A percentile compares a stretch with the other conserved stretches of the same genome.
Evolutionary conservation across 2,113 vertebrate species (phyloP).

Genomic region (Pachypanchax playfairii): DNA sequence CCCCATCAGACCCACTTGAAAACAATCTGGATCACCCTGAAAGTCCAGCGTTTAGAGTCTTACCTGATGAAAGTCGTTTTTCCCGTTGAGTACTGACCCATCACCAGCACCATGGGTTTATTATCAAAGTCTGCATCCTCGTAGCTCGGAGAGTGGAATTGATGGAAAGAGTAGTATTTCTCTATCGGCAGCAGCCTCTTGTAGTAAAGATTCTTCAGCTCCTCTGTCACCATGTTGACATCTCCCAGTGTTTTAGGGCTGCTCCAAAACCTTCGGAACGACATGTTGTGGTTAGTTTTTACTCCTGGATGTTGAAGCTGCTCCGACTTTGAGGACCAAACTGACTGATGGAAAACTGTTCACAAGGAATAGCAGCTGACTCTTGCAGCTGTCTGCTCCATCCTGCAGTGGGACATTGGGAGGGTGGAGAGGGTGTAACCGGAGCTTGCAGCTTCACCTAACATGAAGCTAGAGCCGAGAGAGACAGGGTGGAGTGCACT

Average conservation of each 20-base stretch:
- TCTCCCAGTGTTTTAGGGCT: constrained; percentile 79
- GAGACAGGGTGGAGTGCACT: constrained; percentile 72
- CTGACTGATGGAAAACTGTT: constrained; percentile 52
- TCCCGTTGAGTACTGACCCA: constrained; percentile 90
- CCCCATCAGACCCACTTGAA: background rate
- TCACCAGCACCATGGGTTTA: constrained; percentile 92
- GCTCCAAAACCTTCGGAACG: constrained; percentile 57
- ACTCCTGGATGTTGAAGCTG: constrained; percentile 16
- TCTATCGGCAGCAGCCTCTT: constrained; percentile 86
- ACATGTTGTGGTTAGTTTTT: constrained; percentile 46
- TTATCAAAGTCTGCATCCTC: constrained; percentile 90
- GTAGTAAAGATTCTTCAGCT: constrained; percentile 85
- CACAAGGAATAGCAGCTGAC: constrained; percentile 54
- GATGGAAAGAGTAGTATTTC: constrained; percentile 85
- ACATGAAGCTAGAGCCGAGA: constrained; percentile 57
- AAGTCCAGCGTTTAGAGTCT: background rate
- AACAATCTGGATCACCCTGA: background rate
- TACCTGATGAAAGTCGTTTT: constrained; percentile 91
- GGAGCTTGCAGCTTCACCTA: constrained; percentile 74
- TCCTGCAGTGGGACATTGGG: constrained; percentile 62
- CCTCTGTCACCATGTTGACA: constrained; percentile 83
- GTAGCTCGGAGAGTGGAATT: constrained; percentile 86
- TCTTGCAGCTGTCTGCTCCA: constrained; percentile 69
- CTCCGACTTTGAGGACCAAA: constrained; percentile 35
- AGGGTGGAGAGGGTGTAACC: constrained; percentile 79